These are phyloP conservation scores for Trichomalopsis sarcophagae DNA, from an alignment of 1,140 invertebrate species.

Conservation along the genomic window DNA sequence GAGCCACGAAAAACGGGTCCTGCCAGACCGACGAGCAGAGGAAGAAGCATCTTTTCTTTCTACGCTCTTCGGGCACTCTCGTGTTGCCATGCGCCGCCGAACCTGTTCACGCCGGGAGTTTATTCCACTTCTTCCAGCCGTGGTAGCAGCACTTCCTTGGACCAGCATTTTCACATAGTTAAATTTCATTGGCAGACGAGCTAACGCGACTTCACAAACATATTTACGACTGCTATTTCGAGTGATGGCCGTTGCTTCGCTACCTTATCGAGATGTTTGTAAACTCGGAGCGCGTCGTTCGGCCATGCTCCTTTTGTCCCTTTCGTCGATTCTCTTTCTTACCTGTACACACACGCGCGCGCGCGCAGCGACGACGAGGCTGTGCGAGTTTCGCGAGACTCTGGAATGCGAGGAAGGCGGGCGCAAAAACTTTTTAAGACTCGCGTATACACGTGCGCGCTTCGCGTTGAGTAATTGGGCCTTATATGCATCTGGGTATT, in stretches of 20 bases:
- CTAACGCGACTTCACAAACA: too few relatives aligned
- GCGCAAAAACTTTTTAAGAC: conserved; percentile 9
- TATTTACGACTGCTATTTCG: too few relatives aligned
- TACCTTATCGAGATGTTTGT: too few relatives aligned
- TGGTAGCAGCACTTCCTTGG: neutral
- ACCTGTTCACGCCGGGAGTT: neutral
- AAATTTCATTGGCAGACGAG: neutral
- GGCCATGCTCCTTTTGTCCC: neutral
- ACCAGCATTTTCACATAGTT: neutral
- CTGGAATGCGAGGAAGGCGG: neutral
- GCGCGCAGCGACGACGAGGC: neutral
- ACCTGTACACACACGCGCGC: neutral
- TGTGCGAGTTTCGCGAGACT: neutral
- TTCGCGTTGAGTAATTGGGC: neutral
- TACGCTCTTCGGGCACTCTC: neutral
- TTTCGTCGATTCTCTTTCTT: too few relatives aligned
- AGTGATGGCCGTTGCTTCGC: neutral
- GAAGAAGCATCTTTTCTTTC: neutral
- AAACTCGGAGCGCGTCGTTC: neutral
- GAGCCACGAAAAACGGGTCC: conserved; percentile 36
- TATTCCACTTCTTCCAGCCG: neutral
- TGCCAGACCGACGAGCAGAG: neutral
- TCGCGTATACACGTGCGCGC: neutral
- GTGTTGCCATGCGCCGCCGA: neutral
- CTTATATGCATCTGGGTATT: neutral